Conservation (phyloP, 2,113 vertebrate species). For the Cebidichthys violaceus region DNA sequence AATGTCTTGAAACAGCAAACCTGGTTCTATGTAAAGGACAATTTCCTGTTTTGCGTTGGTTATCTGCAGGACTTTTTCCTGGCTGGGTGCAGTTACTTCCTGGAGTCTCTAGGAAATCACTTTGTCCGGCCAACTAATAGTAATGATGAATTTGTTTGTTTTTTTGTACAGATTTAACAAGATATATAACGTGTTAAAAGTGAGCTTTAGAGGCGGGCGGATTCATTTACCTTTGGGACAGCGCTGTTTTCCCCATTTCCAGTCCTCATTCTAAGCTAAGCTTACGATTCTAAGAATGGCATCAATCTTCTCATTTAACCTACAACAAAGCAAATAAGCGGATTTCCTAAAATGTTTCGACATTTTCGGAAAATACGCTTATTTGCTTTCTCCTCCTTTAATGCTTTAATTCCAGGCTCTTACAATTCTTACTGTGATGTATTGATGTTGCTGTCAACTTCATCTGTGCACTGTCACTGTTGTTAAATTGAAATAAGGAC, state of each 20-base stretch:
- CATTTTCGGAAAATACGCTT: too few relatives aligned
- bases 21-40: neutral
- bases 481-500: slow-evolving; percentile 17
- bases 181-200: too few relatives aligned
- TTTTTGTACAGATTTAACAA: neutral
- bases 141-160: neutral
- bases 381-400: neutral
- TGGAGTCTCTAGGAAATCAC: neutral
- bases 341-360: neutral
- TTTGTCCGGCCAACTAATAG: neutral
- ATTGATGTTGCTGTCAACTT: slow-evolving; percentile 28
- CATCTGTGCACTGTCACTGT: slow-evolving; percentile 12
- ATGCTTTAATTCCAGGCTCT: neutral
- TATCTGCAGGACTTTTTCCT: too few relatives aligned
- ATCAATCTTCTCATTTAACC: neutral
- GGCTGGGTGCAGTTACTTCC: too few relatives aligned
- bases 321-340: neutral
- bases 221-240: neutral
- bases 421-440: neutral
- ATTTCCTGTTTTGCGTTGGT: too few relatives aligned
- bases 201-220: neutral
- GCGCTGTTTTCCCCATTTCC: too few relatives aligned
- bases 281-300: neutral
- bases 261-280: neutral
- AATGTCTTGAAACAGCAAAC: neutral